These are phyloP conservation scores for Seladonia tumulorum DNA, from an alignment of 2,888 invertebrate species.

Conservation along the genomic window DNA sequence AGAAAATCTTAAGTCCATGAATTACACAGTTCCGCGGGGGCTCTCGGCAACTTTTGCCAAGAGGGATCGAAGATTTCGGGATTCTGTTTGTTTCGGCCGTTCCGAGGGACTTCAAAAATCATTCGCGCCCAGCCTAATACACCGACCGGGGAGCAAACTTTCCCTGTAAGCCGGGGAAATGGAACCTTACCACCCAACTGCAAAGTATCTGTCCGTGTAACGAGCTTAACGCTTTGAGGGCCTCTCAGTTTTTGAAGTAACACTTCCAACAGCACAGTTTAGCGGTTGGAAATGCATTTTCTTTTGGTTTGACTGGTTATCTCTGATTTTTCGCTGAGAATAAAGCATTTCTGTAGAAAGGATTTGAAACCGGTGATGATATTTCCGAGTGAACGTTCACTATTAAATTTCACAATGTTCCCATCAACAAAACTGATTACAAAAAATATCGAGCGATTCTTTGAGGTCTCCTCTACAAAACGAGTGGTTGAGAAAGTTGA, in stretches of 20 bases:
- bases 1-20: conserved; percentile 44
- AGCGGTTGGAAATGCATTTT: background rate
- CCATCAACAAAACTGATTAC: background rate
- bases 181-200: background rate
- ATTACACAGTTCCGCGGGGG: conserved; percentile 29
- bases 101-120: background rate
- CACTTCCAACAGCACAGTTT: background rate
- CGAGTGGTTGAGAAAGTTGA: background rate
- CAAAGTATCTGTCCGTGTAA: background rate
- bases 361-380: too few species aligned
- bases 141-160: background rate
- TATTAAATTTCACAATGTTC: background rate
- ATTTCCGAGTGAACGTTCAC: background rate
- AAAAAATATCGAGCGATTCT: background rate
- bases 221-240: background rate
- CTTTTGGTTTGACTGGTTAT: too few species aligned
- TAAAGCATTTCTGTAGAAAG: too few species aligned
- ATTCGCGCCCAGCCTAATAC: conserved; percentile 7
- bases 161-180: background rate
- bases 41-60: background rate
- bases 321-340: too few species aligned
- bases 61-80: conserved; percentile 10
- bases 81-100: conserved; percentile 9
- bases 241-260: background rate
- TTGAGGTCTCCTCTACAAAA: background rate